phyloP scores from a whole-genome alignment of 2,797 vertebrate species.

The Parotocinclus haroldoi region DNA sequence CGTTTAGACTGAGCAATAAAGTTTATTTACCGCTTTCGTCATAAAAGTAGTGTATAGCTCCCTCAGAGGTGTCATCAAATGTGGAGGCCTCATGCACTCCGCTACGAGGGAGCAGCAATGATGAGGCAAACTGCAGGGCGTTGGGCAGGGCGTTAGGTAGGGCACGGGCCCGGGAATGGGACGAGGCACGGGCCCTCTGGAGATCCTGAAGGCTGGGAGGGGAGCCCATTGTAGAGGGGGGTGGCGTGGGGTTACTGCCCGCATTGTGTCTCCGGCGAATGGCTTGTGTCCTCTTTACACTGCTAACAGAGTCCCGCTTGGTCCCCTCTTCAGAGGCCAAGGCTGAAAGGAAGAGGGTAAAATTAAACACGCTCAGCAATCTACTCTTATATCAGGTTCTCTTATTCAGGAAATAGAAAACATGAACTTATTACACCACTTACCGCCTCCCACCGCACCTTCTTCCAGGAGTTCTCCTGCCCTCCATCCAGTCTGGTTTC shows the following conservation, averaged over 20 bases:
- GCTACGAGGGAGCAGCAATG: constrained; percentile 78
- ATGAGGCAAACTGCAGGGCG: constrained; percentile 86
- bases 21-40: constrained; percentile 80
- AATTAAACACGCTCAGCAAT: neutral
- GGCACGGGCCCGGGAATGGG: constrained; percentile 80
- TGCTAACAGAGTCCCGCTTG: constrained; percentile 79
- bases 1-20: neutral
- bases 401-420: neutral
- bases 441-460: constrained; percentile 86
- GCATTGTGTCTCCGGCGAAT: constrained; percentile 87
- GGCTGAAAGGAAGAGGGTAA: constrained; percentile 46
- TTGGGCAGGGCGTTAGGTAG: constrained; percentile 86
- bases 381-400: too few relatives aligned
- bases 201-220: constrained; percentile 88
- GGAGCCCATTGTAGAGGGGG: constrained; percentile 87
- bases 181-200: constrained; percentile 79
- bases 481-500: constrained; percentile 85
- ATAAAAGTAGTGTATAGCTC: constrained; percentile 88
- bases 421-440: constrained; percentile 40
- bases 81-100: constrained; percentile 88
- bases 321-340: constrained; percentile 70
- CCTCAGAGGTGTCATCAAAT: constrained; percentile 88
- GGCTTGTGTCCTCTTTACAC: constrained; percentile 82
- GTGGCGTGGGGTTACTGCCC: constrained; percentile 87
- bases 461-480: constrained; percentile 79